Conservation (phyloP, 2,888 invertebrate genomes). For the Caradrina kadenii region DNA sequence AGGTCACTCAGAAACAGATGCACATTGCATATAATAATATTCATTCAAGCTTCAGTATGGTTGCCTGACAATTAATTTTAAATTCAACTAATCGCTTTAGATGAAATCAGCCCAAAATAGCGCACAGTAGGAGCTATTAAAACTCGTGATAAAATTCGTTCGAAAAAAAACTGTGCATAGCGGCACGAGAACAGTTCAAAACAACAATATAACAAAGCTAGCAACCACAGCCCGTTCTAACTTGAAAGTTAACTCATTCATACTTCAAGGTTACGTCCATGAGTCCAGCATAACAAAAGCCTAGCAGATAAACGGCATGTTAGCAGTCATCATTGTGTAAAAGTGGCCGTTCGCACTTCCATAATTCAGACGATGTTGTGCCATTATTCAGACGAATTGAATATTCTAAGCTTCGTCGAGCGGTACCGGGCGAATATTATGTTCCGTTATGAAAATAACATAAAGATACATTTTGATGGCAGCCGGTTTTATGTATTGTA, state of each 20-base stretch:
- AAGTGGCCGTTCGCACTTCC: constrained; percentile 63
- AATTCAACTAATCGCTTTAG: background rate
- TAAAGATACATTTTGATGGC: constrained; percentile 65
- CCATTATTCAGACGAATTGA: constrained; percentile 76
- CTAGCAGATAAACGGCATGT: constrained; percentile 59
- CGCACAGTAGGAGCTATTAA: too few species aligned
- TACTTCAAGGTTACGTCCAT: constrained; percentile 7
- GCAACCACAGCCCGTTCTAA: background rate
- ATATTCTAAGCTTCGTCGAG: constrained; percentile 70
- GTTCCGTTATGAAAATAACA: constrained; percentile 67
- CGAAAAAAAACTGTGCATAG: too few species aligned
- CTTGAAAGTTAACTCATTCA: constrained; percentile 9
- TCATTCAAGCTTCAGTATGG: background rate
- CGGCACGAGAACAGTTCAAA: too few species aligned
- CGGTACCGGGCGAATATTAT: constrained; percentile 50
- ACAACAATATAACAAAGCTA: background rate
- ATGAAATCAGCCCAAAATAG: too few species aligned
- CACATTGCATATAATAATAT: constrained; percentile 2
- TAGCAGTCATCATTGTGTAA: constrained; percentile 54
- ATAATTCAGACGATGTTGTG: constrained; percentile 72
- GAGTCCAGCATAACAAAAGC: constrained; percentile 54
- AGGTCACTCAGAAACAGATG: background rate
- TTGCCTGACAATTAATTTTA: too few species aligned
- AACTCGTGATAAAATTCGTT: too few species aligned
- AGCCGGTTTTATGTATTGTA: constrained; percentile 7